Evolutionary conservation across 2,888 invertebrate species (phyloP).

Genomic region (Timema cristinae): DNA sequence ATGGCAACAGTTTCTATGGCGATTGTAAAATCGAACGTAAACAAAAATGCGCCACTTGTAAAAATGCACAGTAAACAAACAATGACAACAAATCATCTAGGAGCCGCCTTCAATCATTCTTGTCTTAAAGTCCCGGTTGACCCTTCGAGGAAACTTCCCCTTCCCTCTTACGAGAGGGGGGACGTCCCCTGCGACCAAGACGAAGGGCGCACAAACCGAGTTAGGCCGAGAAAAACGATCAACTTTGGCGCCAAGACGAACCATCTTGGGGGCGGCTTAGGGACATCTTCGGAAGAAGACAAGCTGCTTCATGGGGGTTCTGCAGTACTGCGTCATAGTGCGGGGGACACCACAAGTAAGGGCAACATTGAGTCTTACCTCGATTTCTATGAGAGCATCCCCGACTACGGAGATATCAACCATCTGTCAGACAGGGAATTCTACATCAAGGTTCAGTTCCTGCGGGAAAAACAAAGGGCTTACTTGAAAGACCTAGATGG

Average conservation of each 20-base stretch:
- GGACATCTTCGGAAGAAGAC: too few relatives aligned
- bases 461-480: constrained; percentile 60
- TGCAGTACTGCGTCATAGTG: neutral
- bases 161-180: constrained; percentile 63
- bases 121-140: constrained; percentile 69
- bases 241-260: neutral
- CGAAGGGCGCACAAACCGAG: neutral
- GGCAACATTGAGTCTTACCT: constrained; percentile 58
- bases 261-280: too few relatives aligned
- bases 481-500: constrained; percentile 47
- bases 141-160: constrained; percentile 67
- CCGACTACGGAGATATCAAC: constrained; percentile 72
- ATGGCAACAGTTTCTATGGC: constrained; percentile 23
- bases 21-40: too few relatives aligned
- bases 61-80: neutral
- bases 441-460: constrained; percentile 62
- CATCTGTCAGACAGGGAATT: constrained; percentile 73
- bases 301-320: neutral
- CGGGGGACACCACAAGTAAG: neutral
- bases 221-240: neutral
- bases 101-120: constrained; percentile 64
- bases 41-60: too few relatives aligned
- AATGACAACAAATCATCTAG: constrained; percentile 53
- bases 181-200: constrained; percentile 29
- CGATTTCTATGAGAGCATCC: constrained; percentile 73